These are phyloP conservation scores for Apodemus speciosus DNA, from an alignment of 2,113 vertebrate species.

Conservation along the genomic window DNA sequence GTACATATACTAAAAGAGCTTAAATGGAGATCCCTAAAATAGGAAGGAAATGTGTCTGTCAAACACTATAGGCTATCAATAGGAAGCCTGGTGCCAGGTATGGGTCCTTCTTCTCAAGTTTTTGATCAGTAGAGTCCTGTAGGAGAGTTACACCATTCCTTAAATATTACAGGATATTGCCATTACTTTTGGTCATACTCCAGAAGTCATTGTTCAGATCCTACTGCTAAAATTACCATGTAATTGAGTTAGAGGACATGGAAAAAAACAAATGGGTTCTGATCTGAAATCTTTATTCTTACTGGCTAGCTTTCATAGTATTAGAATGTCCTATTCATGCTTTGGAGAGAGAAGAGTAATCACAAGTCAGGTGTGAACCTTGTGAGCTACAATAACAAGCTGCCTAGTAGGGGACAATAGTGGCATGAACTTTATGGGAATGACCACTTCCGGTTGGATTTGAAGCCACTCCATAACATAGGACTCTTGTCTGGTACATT, in stretches of 20 bases:
- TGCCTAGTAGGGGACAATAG: neutral
- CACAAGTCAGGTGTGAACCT: neutral
- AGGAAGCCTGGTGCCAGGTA: neutral
- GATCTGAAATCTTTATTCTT: neutral
- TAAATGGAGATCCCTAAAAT: neutral
- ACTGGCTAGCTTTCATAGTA: neutral
- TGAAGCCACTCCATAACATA: neutral
- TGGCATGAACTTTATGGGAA: neutral
- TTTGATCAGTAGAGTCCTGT: neutral
- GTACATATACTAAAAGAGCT: neutral
- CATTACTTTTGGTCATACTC: neutral
- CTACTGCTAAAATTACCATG: neutral
- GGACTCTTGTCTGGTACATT: neutral
- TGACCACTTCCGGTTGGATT: neutral
- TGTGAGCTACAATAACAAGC: neutral
- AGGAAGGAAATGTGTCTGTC: neutral
- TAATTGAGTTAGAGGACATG: neutral
- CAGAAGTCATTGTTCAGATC: neutral
- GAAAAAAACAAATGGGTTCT: neutral
- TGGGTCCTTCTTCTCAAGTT: neutral
- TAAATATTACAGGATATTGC: neutral
- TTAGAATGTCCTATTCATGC: neutral
- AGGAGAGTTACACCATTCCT: neutral
- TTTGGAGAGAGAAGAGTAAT: neutral
- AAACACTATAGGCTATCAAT: neutral